Conservation (phyloP, 2,113 vertebrate species). For the Anhinga anhinga region DNA sequence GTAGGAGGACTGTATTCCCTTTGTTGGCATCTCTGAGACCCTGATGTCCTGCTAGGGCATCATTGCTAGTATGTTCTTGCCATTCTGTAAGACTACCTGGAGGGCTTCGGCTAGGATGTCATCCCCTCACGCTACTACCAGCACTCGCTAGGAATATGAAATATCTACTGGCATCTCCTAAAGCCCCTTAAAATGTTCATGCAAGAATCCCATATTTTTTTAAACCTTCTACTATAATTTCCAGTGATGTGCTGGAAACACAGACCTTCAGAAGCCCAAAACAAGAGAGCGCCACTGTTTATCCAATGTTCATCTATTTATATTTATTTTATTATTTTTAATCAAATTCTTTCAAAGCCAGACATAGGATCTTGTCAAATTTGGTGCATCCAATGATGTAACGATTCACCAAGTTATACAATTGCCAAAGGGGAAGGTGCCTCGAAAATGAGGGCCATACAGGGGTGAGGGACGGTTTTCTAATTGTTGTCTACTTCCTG, state of each 20-base stretch:
- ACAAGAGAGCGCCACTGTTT: background rate
- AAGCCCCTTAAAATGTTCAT: background rate
- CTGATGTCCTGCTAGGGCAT: background rate
- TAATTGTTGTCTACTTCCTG: background rate
- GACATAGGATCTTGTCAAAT: background rate
- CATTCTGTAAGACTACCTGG: background rate
- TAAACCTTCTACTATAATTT: background rate
- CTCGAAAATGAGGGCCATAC: background rate
- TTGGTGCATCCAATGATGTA: background rate
- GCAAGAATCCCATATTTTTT: background rate
- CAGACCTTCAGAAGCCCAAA: background rate
- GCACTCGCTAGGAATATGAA: background rate
- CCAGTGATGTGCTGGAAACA: background rate
- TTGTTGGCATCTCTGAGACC: background rate
- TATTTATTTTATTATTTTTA: background rate
- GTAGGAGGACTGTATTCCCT: background rate
- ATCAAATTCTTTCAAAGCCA: background rate
- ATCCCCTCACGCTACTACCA: rapidly evolving
- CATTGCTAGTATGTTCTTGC: background rate
- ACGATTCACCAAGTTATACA: background rate
- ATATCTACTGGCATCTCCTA: background rate
- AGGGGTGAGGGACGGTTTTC: background rate
- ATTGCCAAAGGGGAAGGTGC: background rate
- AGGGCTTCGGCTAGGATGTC: background rate
- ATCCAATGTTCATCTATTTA: background rate